A percentile compares a stretch with the other conserved stretches of the same genome.
Evolutionary conservation across 2,113 vertebrate species (phyloP).

Genomic region (Erpornis zantholeuca): DNA sequence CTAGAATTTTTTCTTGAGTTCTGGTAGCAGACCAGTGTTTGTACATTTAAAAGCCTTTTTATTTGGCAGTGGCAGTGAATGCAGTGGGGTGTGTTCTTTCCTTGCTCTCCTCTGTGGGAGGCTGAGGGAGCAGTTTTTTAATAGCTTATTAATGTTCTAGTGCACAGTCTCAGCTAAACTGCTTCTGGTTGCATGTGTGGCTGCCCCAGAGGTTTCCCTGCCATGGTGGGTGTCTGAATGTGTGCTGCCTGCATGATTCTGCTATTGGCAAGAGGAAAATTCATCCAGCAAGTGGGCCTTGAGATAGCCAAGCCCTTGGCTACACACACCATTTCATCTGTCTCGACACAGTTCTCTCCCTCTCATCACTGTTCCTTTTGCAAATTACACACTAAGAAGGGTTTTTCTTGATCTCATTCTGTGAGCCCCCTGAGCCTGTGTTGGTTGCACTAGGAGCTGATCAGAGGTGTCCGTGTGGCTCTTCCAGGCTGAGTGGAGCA

Average conservation of each 20-base stretch:
- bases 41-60: not conserved
- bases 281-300: not conserved
- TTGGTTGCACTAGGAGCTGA: not conserved
- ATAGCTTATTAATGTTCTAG: not conserved
- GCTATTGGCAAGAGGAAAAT: not conserved
- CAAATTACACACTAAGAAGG: not conserved
- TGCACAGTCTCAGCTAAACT: not conserved
- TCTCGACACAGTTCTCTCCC: not conserved
- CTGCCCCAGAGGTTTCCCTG: not conserved
- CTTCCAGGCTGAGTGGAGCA: conserved; percentile 85
- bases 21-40: not conserved
- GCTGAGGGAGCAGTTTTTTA: not conserved
- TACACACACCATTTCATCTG: not conserved
- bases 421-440: fast-evolving
- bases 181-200: not conserved
- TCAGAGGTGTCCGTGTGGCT: not conserved
- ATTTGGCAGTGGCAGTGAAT: not conserved
- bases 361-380: not conserved
- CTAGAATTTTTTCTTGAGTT: not conserved
- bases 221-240: not conserved
- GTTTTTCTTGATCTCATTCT: not conserved
- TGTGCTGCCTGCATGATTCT: not conserved
- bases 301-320: not conserved
- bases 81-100: not conserved
- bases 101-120: not conserved